Evolutionary conservation across 2,888 invertebrate species (phyloP), one percentile per base, ranked within the genome.

Genomic region (Leptarthrus brevirostris): DNA sequence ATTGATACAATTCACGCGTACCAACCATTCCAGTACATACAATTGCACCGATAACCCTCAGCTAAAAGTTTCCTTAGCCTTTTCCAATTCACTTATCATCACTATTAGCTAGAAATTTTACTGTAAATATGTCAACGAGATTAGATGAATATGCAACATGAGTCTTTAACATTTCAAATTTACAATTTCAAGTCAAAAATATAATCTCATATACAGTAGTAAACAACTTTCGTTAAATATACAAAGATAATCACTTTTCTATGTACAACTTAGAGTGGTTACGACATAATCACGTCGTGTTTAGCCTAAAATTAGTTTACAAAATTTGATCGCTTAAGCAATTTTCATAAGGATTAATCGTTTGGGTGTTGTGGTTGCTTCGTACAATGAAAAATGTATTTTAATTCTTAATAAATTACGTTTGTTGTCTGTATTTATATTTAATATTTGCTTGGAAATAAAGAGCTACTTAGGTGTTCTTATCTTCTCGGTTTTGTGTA

Each of bases 91-190:
- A 40, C 2, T 16, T n/a, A n/a, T n/a, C 47, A 47, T 8, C 16
- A 20, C 2, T 64, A 64, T 64, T 22, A 44, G 24, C 40, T 64
- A 64, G 44, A 64, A 64, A 40, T 40, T 40, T 64, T 64, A 47
- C 3, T 64, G 44, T 47, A 64, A 44, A 64, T 44, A 44, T 64
- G 26, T 64, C 64, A 64, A 64, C 64, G 64, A 64, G 64, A 64
- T 64, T 64, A 64, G 64, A 64, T 64, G 64, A 64, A 64, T 64
- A 64, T 64, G 64, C 64, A 64, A 64, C 64, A 64, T 64, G 40
- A 64, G 64, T 64, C 64, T 64, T 64, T 24, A 64, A 64, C 64
- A 64, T 64, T 64, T 64, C 47, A 64, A 61, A 36, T 49, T 64
- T 64, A 64, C 64, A 64, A 44, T 64, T 16, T 49, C 47, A 64